phyloP scores from a whole-genome alignment of 1,140 invertebrate genomes.

The Gonatopus flavifemur region DNA sequence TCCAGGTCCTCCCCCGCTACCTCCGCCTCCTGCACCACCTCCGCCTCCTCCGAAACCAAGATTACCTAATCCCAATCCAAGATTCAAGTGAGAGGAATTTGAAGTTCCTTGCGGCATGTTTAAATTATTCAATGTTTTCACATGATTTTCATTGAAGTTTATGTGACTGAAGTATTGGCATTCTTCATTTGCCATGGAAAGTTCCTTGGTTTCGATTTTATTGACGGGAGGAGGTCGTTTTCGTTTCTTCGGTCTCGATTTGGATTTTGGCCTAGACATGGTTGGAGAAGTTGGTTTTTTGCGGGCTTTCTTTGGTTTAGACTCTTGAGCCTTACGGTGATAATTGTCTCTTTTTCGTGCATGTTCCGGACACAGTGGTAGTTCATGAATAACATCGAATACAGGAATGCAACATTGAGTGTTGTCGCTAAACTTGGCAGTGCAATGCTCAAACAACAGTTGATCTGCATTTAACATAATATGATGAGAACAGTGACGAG shows the following conservation, averaged over 20 bases:
- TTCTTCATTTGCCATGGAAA: slow-evolving; percentile 28
- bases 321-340: slow-evolving; percentile 69
- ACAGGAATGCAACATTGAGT: slow-evolving; percentile 86
- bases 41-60: no score
- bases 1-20: no score
- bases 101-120: slow-evolving; percentile 43
- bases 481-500: slow-evolving; percentile 80
- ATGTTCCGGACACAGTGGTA: slow-evolving; percentile 82
- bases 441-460: slow-evolving; percentile 85
- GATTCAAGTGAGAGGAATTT: slow-evolving; percentile 37
- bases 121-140: slow-evolving; percentile 52
- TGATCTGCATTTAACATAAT: slow-evolving; percentile 87
- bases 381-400: slow-evolving; percentile 80
- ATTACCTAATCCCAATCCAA: slow-evolving; percentile 42
- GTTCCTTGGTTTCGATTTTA: slow-evolving; percentile 31
- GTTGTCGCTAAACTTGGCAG: slow-evolving; percentile 84
- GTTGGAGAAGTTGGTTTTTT: slow-evolving; percentile 75
- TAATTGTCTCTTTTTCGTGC: slow-evolving; percentile 79
- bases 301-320: slow-evolving; percentile 77
- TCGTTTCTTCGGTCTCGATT: slow-evolving; percentile 74
- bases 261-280: slow-evolving; percentile 64
- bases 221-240: slow-evolving; percentile 46
- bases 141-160: slow-evolving; percentile 41
- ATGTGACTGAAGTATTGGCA: slow-evolving; percentile 44
- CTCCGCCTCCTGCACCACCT: no score